Percentiles rank a stretch among this genome's conserved stretches.
phyloP scores from a whole-genome alignment of 2,888 invertebrate genomes.

The Slavum lentiscoides region DNA sequence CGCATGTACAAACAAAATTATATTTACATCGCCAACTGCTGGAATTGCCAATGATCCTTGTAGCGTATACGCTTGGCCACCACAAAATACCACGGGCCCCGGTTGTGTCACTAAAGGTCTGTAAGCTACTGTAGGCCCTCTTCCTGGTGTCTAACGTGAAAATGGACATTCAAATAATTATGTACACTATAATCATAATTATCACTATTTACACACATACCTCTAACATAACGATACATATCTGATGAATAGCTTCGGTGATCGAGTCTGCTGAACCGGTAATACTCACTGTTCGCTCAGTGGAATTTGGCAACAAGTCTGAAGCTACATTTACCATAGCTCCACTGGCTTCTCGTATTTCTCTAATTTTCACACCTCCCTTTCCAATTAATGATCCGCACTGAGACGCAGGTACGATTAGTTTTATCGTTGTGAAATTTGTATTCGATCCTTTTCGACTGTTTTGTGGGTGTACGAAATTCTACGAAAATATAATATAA shows the following conservation, averaged over 20 bases:
- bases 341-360: conserved; percentile 95
- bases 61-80: conserved; percentile 94
- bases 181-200: neutral
- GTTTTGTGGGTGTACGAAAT: conserved; percentile 26
- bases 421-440: conserved; percentile 92
- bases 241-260: conserved; percentile 98
- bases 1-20: neutral
- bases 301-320: conserved; percentile 99
- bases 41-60: conserved; percentile 83
- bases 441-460: conserved; percentile 16
- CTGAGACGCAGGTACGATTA: conserved; percentile 98
- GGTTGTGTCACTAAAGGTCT: conserved; percentile 44
- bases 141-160: conserved; percentile 38
- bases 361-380: conserved; percentile 99
- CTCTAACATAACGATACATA: conserved; percentile 94
- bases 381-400: conserved; percentile 99
- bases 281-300: conserved; percentile 96
- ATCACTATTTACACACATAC: conserved; percentile 64
- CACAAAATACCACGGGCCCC: conserved; percentile 91
- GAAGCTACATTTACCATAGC: conserved; percentile 94
- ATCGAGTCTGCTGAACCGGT: conserved; percentile 97
- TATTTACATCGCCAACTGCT: conserved; percentile 88
- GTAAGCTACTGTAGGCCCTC: conserved; percentile 49
- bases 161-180: neutral
- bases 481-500: conserved; percentile 10